A percentile compares a stretch with the other conserved stretches of the same genome.
Evolutionary conservation across 1,140 invertebrate genomes (phyloP).

Genomic region (Drosophila insularis): DNA sequence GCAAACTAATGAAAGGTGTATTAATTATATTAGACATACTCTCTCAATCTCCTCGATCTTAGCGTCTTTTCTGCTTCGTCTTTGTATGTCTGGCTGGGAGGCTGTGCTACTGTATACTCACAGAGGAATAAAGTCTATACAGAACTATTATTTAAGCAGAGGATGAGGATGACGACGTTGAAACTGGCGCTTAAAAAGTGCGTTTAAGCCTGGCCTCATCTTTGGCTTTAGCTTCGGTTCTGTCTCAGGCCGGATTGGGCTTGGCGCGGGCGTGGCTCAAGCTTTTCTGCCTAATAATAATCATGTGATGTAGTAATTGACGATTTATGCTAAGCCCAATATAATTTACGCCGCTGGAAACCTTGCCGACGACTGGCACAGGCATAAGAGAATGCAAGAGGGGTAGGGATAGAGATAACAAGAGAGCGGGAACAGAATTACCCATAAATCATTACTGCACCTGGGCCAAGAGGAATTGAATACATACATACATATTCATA

Average conservation of each 20-base stretch:
- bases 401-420: conserved; percentile 10
- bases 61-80: neutral
- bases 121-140: conserved; percentile 6
- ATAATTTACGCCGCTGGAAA: conserved; percentile 77
- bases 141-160: conserved; percentile 54
- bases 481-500: too few species aligned
- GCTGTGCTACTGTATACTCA: conserved; percentile 29
- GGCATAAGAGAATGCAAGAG: neutral
- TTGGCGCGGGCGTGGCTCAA: conserved; percentile 68
- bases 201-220: conserved; percentile 38
- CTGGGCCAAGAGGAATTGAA: conserved; percentile 42
- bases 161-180: conserved; percentile 43
- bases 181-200: conserved; percentile 73
- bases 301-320: conserved; percentile 79
- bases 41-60: neutral
- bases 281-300: conserved; percentile 72
- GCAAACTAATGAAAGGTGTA: conserved; percentile 63
- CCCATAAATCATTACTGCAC: conserved; percentile 77
- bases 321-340: conserved; percentile 79
- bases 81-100: conserved; percentile 1
- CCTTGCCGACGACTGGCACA: conserved; percentile 56
- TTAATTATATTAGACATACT: conserved; percentile 77
- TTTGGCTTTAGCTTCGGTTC: conserved; percentile 17
- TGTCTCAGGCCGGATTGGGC: conserved; percentile 68
- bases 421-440: conserved; percentile 21